Conservation (phyloP, 1,140 invertebrate genomes). For the Pogonognathellus flavescens region DNA sequence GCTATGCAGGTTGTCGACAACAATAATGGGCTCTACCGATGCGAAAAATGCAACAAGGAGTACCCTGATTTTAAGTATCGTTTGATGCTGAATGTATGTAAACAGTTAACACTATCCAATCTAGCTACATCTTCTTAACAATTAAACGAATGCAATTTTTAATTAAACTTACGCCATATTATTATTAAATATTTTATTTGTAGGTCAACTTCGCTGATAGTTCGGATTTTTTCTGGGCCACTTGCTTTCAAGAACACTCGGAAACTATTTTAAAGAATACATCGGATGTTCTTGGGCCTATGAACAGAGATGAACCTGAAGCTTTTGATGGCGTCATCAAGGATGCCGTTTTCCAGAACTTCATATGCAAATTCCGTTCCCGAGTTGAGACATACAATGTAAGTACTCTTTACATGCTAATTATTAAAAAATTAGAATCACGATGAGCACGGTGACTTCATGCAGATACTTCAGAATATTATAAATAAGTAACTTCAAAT, state of each 20-base stretch:
- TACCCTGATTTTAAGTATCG: constrained; percentile 89
- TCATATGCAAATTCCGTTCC: constrained; percentile 84
- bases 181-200: constrained; percentile 59
- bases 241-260: constrained; percentile 88
- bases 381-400: constrained; percentile 93
- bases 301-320: constrained; percentile 76
- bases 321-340: constrained; percentile 77
- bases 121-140: no score
- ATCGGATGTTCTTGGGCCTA: constrained; percentile 83
- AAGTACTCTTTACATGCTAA: constrained; percentile 68
- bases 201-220: constrained; percentile 85
- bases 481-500: constrained; percentile 48
- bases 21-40: constrained; percentile 88
- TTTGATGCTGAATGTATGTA: constrained; percentile 83
- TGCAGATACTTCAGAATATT: no score
- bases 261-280: constrained; percentile 83
- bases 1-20: constrained; percentile 80
- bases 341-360: constrained; percentile 83
- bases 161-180: no score
- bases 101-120: no score
- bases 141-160: no score
- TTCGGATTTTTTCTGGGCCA: constrained; percentile 86
- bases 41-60: constrained; percentile 93
- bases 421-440: no score
- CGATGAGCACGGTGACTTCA: no score